Conservation (phyloP, 1,140 invertebrate genomes). For the Drosophila mauritiana region DNA sequence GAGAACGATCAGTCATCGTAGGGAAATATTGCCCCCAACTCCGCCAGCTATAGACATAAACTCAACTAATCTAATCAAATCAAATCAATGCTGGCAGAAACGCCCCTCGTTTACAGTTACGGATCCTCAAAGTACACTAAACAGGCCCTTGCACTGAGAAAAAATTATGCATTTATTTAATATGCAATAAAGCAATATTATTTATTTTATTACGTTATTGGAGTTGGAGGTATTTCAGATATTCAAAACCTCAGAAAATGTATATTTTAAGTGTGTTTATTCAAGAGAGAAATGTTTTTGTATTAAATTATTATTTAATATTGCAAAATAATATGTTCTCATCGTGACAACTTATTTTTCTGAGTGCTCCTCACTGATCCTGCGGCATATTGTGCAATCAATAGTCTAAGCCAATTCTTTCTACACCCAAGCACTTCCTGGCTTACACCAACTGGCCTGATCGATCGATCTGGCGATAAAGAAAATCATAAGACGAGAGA, state of each 20-base stretch:
- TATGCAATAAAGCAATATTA: too few relatives aligned
- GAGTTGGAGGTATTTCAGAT: too few relatives aligned
- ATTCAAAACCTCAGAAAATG: too few relatives aligned
- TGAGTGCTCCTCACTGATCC: constrained; percentile 4
- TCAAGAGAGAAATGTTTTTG: too few relatives aligned
- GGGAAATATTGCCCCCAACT: constrained; percentile 55
- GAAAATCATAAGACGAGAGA: constrained; percentile 43
- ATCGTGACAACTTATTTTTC: background rate
- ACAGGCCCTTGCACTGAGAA: background rate
- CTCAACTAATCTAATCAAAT: constrained; percentile 77
- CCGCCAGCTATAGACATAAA: constrained; percentile 4
- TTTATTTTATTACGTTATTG: too few relatives aligned
- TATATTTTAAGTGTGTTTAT: too few relatives aligned
- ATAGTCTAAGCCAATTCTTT: constrained; percentile 55
- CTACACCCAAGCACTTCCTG: constrained; percentile 63
- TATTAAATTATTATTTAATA: too few relatives aligned
- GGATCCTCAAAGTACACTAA: background rate
- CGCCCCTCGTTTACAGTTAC: constrained; percentile 50
- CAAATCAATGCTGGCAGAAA: constrained; percentile 60
- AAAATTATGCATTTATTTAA: background rate
- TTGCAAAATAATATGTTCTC: too few relatives aligned
- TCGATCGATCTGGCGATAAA: constrained; percentile 67
- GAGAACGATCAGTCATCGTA: constrained; percentile 69
- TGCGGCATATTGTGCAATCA: constrained; percentile 45
- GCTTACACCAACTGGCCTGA: constrained; percentile 71